phyloP scores from a whole-genome alignment of 2,888 invertebrate genomes.

The Ashinkailepas kermadecensis region DNA sequence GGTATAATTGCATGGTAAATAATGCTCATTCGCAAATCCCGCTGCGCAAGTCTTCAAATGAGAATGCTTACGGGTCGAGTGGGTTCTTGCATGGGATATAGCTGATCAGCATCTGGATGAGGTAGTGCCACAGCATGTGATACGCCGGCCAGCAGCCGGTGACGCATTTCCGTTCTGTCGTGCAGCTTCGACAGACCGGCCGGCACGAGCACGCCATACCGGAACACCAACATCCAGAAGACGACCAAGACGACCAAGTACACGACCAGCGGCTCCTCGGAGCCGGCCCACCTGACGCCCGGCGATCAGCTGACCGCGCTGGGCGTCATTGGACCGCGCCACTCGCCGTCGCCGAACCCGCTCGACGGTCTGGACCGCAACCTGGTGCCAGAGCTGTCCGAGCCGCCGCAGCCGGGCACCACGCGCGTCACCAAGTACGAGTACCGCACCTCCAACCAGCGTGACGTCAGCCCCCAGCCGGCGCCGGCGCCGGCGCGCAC shows the following conservation, averaged over 20 bases:
- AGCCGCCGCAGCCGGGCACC: slow-evolving; percentile 19
- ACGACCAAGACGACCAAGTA: slow-evolving; percentile 1
- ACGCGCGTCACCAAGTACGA: slow-evolving; percentile 22
- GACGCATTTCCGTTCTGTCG: background rate
- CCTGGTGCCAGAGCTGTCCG: background rate
- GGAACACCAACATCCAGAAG: slow-evolving; percentile 1
- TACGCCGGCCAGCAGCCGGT: too few species aligned
- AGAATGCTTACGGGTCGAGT: too few species aligned
- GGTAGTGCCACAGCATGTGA: too few species aligned
- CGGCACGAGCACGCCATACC: slow-evolving; percentile 18
- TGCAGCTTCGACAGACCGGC: background rate
- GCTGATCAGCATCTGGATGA: too few species aligned
- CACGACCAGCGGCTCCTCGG: background rate
- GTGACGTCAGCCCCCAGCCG: slow-evolving; percentile 5
- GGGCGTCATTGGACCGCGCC: slow-evolving; percentile 4
- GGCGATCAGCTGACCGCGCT: slow-evolving; percentile 6
- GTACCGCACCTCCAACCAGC: slow-evolving; percentile 6
- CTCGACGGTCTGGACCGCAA: background rate
- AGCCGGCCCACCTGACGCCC: background rate
- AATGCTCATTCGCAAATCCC: too few species aligned
- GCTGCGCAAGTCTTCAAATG: too few species aligned
- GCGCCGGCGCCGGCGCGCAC: background rate
- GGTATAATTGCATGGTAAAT: too few species aligned
- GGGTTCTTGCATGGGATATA: too few species aligned
- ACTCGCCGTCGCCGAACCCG: slow-evolving; percentile 15